Evolutionary conservation across 2,113 vertebrate genomes (phyloP), one percentile per base, ranked within the genome.

Genomic region (Rhegmatorhina hoffmannsi): DNA sequence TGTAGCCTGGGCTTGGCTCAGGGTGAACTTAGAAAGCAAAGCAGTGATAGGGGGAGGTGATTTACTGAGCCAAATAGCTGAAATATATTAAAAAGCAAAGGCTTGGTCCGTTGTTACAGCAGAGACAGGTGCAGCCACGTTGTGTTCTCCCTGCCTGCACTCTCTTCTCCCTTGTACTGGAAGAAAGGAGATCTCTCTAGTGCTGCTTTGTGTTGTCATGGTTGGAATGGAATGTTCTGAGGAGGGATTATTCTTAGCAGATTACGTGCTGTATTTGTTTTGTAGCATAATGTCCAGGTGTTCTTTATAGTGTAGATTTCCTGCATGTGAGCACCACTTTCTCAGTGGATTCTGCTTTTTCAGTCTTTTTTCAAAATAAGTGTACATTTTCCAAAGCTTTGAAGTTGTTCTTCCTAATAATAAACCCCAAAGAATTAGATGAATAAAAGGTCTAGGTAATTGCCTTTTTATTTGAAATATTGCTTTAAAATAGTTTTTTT

Each of bases 381-480:
- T 26, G 9, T 63, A 26, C 17, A 7, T 63, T 63, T 63, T 40
- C 26, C 36, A 63, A 43, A 79, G 40, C 66, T 64, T 80, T 76
- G 58, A 46, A 53, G 11, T 79, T 87, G 13, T 46, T 90, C 28
- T 68, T 80, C 68, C 10, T 74, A 43, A 31, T 76, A 82, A 68
- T 55, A 63, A 72, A 78, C 38, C 26, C 20, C 17, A 33, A 89
- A 68, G 36, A 94, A 66, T 1, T 75, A 34, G 75, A n/a, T 52
- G 49, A 87, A 68, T 87, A 44, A 60, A 79, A 87, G 31, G 82
- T 47, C 49, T 72, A 64, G 31, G 36, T 93, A 79, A 82, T 94
- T 82, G 46, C 43, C 53, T 64, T 93, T 90, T 69, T n/a, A 75
- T 69, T 85, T 90, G 50, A 79, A 91, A 53, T 88, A 33, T 66